Evolutionary conservation across 2,888 invertebrate species (phyloP).

Genomic region (Furcula furcula): DNA sequence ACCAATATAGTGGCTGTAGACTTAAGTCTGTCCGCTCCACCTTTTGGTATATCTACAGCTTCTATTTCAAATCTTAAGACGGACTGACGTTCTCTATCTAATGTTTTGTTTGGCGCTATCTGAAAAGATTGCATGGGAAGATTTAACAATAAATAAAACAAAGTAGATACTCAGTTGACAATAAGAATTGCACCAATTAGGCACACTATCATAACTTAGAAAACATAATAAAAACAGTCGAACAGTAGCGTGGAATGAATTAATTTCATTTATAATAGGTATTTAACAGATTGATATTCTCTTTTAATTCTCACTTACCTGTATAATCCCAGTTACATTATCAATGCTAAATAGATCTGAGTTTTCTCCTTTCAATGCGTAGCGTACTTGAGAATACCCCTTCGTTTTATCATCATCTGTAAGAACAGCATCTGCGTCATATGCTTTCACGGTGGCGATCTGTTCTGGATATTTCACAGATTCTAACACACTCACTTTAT

Average conservation of each 20-base stretch:
- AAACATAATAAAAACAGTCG: too few relatives aligned
- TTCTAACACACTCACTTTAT: constrained; percentile 87
- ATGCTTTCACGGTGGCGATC: constrained; percentile 86
- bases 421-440: constrained; percentile 85
- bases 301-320: constrained; percentile 56
- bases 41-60: constrained; percentile 88
- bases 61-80: constrained; percentile 86
- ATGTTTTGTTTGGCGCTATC: constrained; percentile 83
- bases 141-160: too few relatives aligned
- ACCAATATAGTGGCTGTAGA: constrained; percentile 84
- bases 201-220: too few relatives aligned
- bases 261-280: too few relatives aligned
- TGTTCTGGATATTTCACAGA: constrained; percentile 85
- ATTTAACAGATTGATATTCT: too few relatives aligned
- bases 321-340: constrained; percentile 84
- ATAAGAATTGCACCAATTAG: too few relatives aligned
- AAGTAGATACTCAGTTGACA: too few relatives aligned
- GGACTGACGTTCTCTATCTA: constrained; percentile 88
- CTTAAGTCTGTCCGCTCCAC: constrained; percentile 85
- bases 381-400: constrained; percentile 87
- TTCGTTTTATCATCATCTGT: constrained; percentile 78
- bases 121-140: too few relatives aligned
- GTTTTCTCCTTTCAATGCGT: constrained; percentile 87
- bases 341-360: constrained; percentile 88
- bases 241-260: too few relatives aligned